Evolutionary conservation across 2,888 invertebrate species (phyloP).

Genomic region (Mimas tiliae): DNA sequence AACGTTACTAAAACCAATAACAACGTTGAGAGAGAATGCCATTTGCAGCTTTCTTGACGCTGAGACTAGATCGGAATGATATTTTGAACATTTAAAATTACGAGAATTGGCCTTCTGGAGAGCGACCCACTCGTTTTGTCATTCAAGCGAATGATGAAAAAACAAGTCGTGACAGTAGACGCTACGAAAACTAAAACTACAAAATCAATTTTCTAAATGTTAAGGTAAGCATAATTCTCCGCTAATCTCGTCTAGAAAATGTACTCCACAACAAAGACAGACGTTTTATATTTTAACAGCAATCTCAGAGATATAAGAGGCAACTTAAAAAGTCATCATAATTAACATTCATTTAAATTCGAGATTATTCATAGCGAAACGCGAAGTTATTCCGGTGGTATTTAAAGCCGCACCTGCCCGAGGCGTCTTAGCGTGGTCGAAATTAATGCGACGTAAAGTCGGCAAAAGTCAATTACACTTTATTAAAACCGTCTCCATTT

Average conservation of each 20-base stretch:
- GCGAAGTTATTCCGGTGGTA: conserved; percentile 74
- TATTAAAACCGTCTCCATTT: conserved; percentile 85
- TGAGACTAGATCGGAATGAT: no score
- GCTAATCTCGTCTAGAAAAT: background rate
- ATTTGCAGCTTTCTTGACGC: no score
- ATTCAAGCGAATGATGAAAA: no score
- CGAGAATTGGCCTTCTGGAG: no score
- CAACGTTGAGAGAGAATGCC: no score
- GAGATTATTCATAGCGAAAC: conserved; percentile 77
- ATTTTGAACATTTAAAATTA: no score
- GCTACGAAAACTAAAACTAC: no score
- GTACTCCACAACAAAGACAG: background rate
- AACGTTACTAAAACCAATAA: no score
- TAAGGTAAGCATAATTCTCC: background rate
- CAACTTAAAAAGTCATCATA: conserved; percentile 75
- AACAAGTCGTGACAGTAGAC: no score
- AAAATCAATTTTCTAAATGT: background rate
- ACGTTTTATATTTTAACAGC: conserved; percentile 40
- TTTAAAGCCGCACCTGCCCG: conserved; percentile 81
- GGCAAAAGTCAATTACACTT: conserved; percentile 85
- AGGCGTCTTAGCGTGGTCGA: conserved; percentile 81
- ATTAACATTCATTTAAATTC: conserved; percentile 81
- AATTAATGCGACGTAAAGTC: conserved; percentile 84
- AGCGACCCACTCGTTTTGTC: no score
- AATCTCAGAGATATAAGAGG: conserved; percentile 57